Evolutionary conservation across 2,113 vertebrate species (phyloP), one percentile per base, ranked within the genome.

Genomic region (Sylvietta virens): DNA sequence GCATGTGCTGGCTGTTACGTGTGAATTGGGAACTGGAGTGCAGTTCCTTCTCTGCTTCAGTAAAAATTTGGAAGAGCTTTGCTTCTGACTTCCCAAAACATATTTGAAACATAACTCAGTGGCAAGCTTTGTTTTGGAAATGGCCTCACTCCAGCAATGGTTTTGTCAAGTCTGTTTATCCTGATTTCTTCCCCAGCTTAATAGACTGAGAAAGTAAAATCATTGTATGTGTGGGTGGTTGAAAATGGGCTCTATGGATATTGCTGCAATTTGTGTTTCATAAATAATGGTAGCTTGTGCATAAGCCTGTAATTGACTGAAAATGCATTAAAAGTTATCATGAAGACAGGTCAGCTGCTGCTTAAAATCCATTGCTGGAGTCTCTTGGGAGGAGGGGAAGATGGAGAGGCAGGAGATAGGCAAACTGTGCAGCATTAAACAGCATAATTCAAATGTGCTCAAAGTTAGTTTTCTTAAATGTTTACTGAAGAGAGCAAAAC

Each of bases 121-220:
- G 91, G 94, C 92, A 94, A 88, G 60, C 92, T 93, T 93, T 97
- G 94, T 94, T 97, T 96, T 96, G 82, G 85, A 96, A 93, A 78
- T 94, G 88, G 80, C 88, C 50, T 90, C 0, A 0, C 53, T 96
- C 92, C 86, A 95, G 72, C 56, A 90, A 27, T 66, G 80, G 72
- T 66, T 95, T 92, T 95, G 92, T 95, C 13, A 6, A 84, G 50
- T 83, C 85, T 96, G 88, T 96, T 96, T 97, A 95, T 96, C 60
- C 51, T 56, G 45, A 14, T 91, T 94, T 81, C 71, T 93, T 86
- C 80, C 11, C 66, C 7, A 35, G 80, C 51, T 91, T 94, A 90
- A 78, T 71, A 78, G 82, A 37, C 94, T 92, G 92, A 96, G 96
- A 92, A 93, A 95, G 71, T 92, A 94, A 95, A 92, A 81, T 44